Percentiles rank a stretch among this genome's conserved stretches.
Conservation (phyloP, 2,797 vertebrate species). For the Rhyacichthys aspro region DNA sequence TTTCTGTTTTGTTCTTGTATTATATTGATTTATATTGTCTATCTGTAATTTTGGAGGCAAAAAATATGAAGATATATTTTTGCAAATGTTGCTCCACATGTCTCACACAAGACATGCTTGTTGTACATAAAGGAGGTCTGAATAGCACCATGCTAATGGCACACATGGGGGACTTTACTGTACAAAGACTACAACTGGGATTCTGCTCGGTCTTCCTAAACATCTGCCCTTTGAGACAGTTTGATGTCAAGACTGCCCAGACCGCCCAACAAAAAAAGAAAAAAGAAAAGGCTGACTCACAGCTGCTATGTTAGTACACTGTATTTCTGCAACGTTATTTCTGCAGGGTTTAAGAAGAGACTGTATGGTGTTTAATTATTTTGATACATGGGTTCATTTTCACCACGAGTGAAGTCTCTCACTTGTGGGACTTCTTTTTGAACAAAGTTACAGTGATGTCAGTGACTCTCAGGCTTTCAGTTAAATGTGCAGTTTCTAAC, state of each 20-base stretch:
- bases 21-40: constrained; percentile 70
- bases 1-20: constrained; percentile 55
- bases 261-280: constrained; percentile 55
- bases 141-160: constrained; percentile 14
- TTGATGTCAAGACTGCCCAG: constrained; percentile 71
- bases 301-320: constrained; percentile 25
- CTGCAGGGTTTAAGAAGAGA: constrained; percentile 58
- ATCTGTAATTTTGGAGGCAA: constrained; percentile 57
- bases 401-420: constrained; percentile 29
- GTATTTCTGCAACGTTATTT: constrained; percentile 38
- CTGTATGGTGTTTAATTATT: constrained; percentile 28
- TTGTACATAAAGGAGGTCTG: constrained; percentile 38
- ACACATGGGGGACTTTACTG: constrained; percentile 38
- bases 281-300: constrained; percentile 1
- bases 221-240: constrained; percentile 45
- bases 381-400: constrained; percentile 56
- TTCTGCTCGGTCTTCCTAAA: constrained; percentile 58
- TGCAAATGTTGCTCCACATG: constrained; percentile 54
- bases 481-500: constrained; percentile 51
- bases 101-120: constrained; percentile 45
- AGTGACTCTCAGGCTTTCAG: constrained; percentile 60
- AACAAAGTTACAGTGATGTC: constrained; percentile 66
- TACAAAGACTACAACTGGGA: constrained; percentile 57
- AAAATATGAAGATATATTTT: constrained; percentile 73
- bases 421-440: constrained; percentile 48